These are phyloP conservation scores for Operophtera brumata DNA, from an alignment of 2,888 invertebrate species.

Conservation along the genomic window DNA sequence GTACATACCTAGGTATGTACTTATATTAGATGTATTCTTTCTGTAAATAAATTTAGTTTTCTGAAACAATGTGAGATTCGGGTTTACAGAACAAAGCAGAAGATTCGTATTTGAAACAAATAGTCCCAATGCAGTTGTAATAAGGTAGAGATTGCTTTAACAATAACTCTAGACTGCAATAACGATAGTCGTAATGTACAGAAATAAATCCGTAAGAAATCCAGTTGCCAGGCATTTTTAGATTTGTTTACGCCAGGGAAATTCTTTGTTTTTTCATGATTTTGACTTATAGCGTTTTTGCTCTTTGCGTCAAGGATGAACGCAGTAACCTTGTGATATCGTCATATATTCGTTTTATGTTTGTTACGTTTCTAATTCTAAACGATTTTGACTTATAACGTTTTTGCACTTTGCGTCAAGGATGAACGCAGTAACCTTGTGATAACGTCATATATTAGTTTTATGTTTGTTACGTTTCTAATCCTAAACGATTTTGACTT, in stretches of 20 bases:
- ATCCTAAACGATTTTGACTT: constrained; percentile 21
- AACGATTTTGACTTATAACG: constrained; percentile 23
- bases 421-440: constrained; percentile 17
- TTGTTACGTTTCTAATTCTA: constrained; percentile 10
- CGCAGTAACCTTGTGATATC: constrained; percentile 18
- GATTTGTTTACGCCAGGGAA: constrained; percentile 29
- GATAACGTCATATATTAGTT: constrained; percentile 11
- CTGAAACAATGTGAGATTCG: background rate
- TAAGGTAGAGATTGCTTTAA: constrained; percentile 32
- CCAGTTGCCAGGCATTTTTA: constrained; percentile 38
- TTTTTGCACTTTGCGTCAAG: constrained; percentile 16
- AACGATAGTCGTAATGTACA: constrained; percentile 40
- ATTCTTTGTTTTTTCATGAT: constrained; percentile 23
- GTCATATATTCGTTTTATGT: constrained; percentile 10
- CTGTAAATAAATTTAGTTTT: no score
- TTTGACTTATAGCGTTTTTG: constrained; percentile 24
- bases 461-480: constrained; percentile 8
- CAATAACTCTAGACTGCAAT: constrained; percentile 26
- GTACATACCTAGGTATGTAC: no score
- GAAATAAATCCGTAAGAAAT: constrained; percentile 43
- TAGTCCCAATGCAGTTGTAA: constrained; percentile 6
- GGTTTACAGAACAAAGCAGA: background rate
- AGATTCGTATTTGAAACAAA: background rate
- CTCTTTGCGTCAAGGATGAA: constrained; percentile 11
- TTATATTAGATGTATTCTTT: no score